Percentiles rank a stretch among this genome's conserved stretches.
These are phyloP conservation scores for Macaca fascicularis DNA, from an alignment of 2,113 vertebrate species.

Conservation along the genomic window T2T-MFA8v1.1 NC_088376.1:44662501-44663000, in stretches of 20 bases:
- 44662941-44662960: neutral
- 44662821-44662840: neutral
- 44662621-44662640: neutral
- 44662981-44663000: neutral
- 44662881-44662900: neutral
- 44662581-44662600: neutral
- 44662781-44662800: neutral
- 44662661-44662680: neutral
- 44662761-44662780: fast-evolving
- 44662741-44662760: neutral
- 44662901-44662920: neutral
- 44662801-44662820: neutral
- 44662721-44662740: neutral
- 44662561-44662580: neutral
- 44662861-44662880: neutral
- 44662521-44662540: too few relatives aligned
- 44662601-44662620: neutral
- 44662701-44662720: neutral
- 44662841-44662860: neutral
- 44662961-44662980: neutral
- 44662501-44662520: too few relatives aligned
- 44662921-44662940: neutral
- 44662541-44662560: too few relatives aligned
- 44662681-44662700: neutral
- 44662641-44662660: neutral